Evolutionary conservation across 2,113 vertebrate genomes (phyloP).

Genomic region (Poeciliopsis turrubarensis): DNA sequence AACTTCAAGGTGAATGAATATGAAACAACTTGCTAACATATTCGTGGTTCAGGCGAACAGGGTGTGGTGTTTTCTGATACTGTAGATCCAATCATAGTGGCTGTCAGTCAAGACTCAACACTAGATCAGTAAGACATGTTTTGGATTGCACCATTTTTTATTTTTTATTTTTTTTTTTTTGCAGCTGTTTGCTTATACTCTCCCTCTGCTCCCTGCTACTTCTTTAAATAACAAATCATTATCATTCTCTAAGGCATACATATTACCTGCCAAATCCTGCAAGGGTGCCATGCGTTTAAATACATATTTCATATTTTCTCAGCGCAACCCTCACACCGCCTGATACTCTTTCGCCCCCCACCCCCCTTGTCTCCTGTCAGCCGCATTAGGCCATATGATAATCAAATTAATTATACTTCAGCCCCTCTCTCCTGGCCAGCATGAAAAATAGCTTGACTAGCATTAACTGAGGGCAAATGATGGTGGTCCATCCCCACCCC

Average conservation of each 20-base stretch:
- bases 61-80: constrained; percentile 72
- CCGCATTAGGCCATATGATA: constrained; percentile 82
- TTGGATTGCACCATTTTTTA: constrained; percentile 40
- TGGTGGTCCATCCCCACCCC: constrained; percentile 72
- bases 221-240: constrained; percentile 70
- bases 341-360: constrained; percentile 59
- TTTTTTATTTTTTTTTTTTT: too few relatives aligned
- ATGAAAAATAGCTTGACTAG: constrained; percentile 81
- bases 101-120: constrained; percentile 75
- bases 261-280: constrained; percentile 75
- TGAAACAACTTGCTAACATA: constrained; percentile 78
- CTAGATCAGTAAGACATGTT: constrained; percentile 57
- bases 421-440: constrained; percentile 73
- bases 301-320: constrained; percentile 77
- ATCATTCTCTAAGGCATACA: constrained; percentile 64
- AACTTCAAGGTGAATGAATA: constrained; percentile 80
- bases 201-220: constrained; percentile 32
- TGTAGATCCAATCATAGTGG: constrained; percentile 75
- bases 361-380: constrained; percentile 76
- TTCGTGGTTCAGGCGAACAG: constrained; percentile 62
- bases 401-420: constrained; percentile 86
- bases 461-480: constrained; percentile 81
- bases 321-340: constrained; percentile 29
- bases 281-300: constrained; percentile 65
- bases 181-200: constrained; percentile 50